Evolutionary conservation across 2,888 invertebrate species (phyloP), one percentile per base, ranked within the genome.

Genomic region (Seladonia tumulorum): DNA sequence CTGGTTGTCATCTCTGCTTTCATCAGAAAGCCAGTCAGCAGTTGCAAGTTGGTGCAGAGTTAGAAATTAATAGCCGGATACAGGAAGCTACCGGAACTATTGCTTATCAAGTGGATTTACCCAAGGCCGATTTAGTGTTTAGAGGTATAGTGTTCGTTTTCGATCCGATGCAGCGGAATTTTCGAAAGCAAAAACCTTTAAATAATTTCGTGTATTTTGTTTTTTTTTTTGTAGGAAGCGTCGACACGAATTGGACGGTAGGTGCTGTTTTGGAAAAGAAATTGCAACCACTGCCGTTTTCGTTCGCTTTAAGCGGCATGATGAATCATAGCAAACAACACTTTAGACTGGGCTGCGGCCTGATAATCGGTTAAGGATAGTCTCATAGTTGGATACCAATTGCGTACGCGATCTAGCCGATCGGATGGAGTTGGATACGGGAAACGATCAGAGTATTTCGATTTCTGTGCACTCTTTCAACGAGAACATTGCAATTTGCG

Each of bases 251-350:
- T 95, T 98, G 98, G 98, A 98, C 97, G 88, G 98, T 99, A 16
- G 98, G 98, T 78, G 99, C 98, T 0, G 98, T 98, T 3, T 95
- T 99, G 92, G 99, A 99, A 95, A 99, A 99, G 96, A 98, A 98
- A 94, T 96, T 99, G 66, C 97, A 97, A 91, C 99, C 99, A 1
- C 96, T 99, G 93, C 99, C 99, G 73, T 99, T 99, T 95, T 98
- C 98, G 14, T 97, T 99, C 93, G 98, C 98, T 8, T 96, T 99
- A 66, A 99, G 99, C 91, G 99, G 98, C 81, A 97, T 98, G 95
- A 96, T 99, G 93, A 99, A 99, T 96, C 99, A 99, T 94, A 97
- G 97, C 86, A 99, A 99, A 95, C 97, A 97, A 94, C 97, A 98
- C 94, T 99, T 98, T 95, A 97, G 98, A 95, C 97, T 99, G 93